Percentiles rank a stretch among this genome's conserved stretches.
Conservation (phyloP, 1,140 invertebrate genomes). For the Platyura marginata region DNA sequence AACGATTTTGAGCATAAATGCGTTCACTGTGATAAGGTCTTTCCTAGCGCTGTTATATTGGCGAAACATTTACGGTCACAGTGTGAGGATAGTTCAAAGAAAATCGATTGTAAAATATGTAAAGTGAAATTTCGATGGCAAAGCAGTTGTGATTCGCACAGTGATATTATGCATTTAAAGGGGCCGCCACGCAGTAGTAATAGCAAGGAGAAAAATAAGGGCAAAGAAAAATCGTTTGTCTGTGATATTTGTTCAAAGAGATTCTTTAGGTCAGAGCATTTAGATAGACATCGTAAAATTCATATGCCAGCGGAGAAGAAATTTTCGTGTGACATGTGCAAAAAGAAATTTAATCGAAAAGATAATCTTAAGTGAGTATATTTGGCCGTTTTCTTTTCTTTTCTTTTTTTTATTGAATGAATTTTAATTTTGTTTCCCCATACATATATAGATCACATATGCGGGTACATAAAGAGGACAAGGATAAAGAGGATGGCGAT, state of each 20-base stretch:
- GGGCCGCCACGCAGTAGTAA: too few relatives aligned
- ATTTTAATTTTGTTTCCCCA: background rate
- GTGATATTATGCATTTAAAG: background rate
- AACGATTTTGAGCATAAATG: conserved; percentile 2
- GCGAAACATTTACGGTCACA: conserved; percentile 7
- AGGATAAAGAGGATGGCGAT: conserved; percentile 12
- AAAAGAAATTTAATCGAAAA: conserved; percentile 25
- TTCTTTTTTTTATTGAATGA: too few relatives aligned
- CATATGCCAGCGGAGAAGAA: conserved; percentile 24
- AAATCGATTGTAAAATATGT: conserved; percentile 20
- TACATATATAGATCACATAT: conserved; percentile 1
- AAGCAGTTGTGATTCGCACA: conserved; percentile 7
- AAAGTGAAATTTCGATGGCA: conserved; percentile 21
- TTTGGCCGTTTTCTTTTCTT: too few relatives aligned
- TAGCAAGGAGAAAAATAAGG: conserved; percentile 10
- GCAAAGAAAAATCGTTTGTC: conserved; percentile 17
- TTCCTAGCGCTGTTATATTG: conserved; percentile 9
- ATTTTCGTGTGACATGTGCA: conserved; percentile 25
- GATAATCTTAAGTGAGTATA: conserved; percentile 22
- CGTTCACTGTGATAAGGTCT: conserved; percentile 5
- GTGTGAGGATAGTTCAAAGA: conserved; percentile 8
- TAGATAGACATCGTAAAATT: conserved; percentile 27
- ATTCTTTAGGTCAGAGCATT: conserved; percentile 29
- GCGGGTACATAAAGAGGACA: conserved; percentile 18
- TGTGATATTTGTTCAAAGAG: conserved; percentile 29